Conservation (phyloP, 1,140 invertebrate species). For the Megathymus violae region DNA sequence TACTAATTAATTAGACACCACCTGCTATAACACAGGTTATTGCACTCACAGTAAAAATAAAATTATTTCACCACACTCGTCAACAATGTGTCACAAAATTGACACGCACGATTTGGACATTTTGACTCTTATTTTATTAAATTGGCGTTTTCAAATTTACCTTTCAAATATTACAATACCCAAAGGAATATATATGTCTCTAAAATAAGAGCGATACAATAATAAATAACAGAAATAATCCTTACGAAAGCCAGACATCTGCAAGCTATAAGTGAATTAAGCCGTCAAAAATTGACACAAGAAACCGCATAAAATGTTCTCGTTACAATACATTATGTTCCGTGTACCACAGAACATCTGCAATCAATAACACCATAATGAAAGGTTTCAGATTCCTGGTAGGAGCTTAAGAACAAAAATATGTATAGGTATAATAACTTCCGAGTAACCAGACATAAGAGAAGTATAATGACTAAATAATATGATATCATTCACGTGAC, state of each 20-base stretch:
- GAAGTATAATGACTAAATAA: not conserved
- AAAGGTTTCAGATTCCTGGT: constrained; percentile 3
- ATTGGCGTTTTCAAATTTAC: not conserved
- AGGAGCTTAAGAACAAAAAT: not conserved
- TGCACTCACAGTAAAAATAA: constrained; percentile 45
- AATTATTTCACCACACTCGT: constrained; percentile 43
- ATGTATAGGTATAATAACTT: not conserved
- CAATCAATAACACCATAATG: not conserved
- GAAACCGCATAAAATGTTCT: not conserved
- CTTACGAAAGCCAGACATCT: not conserved
- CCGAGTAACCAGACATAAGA: too few relatives aligned
- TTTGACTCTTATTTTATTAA: not conserved
- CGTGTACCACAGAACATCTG: not conserved
- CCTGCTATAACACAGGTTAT: constrained; percentile 57
- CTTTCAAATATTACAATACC: not conserved
- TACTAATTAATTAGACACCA: constrained; percentile 75
- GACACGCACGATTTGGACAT: not conserved
- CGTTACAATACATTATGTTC: not conserved
- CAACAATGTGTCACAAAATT: constrained; percentile 37
- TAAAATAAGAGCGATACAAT: too few relatives aligned
- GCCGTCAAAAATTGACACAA: not conserved
- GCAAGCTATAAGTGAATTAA: not conserved
- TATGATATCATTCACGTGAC: not conserved
- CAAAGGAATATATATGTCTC: too few relatives aligned
- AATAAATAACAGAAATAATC: not conserved